These are phyloP conservation scores for Gouania willdenowi DNA, from an alignment of 2,797 vertebrate genomes.

Conservation along the genomic window DNA sequence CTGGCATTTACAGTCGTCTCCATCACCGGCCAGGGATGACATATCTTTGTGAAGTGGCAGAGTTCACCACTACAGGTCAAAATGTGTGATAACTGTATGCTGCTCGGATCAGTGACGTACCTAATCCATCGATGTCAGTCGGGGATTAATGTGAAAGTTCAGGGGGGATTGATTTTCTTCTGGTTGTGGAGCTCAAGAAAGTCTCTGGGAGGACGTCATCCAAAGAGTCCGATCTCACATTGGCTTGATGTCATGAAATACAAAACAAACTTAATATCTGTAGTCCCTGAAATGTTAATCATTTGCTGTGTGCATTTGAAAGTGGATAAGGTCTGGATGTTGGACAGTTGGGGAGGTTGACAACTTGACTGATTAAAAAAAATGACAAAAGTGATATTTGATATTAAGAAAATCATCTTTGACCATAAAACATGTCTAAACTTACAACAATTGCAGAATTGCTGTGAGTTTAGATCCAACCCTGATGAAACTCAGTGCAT, in stretches of 20 bases:
- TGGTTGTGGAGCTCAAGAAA: constrained; percentile 12
- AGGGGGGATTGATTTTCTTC: constrained; percentile 5
- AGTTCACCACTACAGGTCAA: constrained; percentile 6
- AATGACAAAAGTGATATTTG: too few species aligned
- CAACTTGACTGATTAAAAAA: too few species aligned
- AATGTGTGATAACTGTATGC: constrained; percentile 14
- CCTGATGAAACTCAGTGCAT: too few species aligned
- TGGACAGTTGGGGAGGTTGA: too few species aligned
- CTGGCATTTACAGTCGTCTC: constrained; percentile 57
- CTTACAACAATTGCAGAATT: too few species aligned
- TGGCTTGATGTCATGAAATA: neutral
- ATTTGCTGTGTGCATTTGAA: too few species aligned
- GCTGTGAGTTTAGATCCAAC: too few species aligned
- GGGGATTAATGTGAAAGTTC: constrained; percentile 53
- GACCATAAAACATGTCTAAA: too few species aligned
- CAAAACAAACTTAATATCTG: neutral
- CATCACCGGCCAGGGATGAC: constrained; percentile 20
- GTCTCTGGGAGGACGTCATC: neutral
- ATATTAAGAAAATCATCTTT: too few species aligned
- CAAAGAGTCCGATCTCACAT: neutral
- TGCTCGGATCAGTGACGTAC: constrained; percentile 18
- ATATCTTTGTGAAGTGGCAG: constrained; percentile 18
- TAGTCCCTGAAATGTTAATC: too few species aligned
- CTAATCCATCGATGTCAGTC: constrained; percentile 38
- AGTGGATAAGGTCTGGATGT: too few species aligned